Base-by-base conservation (phyloP, 2,797 vertebrate genomes). In the Chloroceryle inda region DNA sequence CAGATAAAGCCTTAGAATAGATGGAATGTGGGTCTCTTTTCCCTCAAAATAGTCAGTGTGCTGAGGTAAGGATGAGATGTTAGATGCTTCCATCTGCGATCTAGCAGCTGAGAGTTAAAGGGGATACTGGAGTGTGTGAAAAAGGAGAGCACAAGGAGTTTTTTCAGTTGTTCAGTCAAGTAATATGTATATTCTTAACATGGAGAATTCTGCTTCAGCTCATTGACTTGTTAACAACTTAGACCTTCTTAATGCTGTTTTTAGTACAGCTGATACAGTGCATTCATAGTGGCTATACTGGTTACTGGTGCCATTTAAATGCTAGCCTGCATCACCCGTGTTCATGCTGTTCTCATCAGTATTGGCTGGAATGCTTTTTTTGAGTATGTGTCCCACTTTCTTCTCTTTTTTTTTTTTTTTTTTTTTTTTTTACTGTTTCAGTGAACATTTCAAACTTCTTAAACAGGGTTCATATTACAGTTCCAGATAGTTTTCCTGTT, bases 371-470 rank as follows among this genome's bases (percentile, higher is more conserved):
- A 68, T 91, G 58, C n/a, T 68, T 83, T 80, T 64, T 22, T 49
- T 61, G 31, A 29, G 9, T 56, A n/a, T 21, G 17, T 71, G 53
- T 85, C 56, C 47, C 11, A 6, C 15, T 3, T 49, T 52, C 27
- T 50, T 50, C 16, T 50, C 14, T 50, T 10, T 18, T 20, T 11
- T 20, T 21, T 11, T 45, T 50, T 26, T 27, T 50, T 50, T 27
- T 27, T 50, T 50, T 27, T 50, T 27, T 24, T 50, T 6, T 9
- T 27, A 8, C 24, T 45, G 23, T 27, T 27, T 47, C 85, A 78
- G 76, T 91, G 91, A 92, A 89, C 85, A 88, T 73, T 78, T 92
- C 31, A 83, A 80, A 66, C 75, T 69, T 42, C 76, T 89, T 92
- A 31, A 93, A 66, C 42, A 73, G 26, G 27, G 56, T 93, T 94